Conservation (phyloP, 2,797 vertebrate species). For the Melanogrammus aeglefinus region DNA sequence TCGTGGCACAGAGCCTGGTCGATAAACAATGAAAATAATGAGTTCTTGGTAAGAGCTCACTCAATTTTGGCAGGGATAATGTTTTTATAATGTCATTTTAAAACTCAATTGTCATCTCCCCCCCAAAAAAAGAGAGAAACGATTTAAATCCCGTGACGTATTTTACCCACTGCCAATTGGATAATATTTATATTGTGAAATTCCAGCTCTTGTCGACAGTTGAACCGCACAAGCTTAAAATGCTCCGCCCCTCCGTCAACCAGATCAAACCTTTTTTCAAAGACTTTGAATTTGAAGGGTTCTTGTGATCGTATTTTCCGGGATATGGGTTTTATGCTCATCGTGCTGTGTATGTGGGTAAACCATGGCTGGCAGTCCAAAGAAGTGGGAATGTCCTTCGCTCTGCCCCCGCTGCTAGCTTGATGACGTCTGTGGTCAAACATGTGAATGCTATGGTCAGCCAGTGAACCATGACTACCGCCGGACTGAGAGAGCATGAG, state of each 20-base stretch:
- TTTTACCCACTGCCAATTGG: background rate
- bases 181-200: conserved; percentile 4
- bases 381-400: background rate
- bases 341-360: background rate
- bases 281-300: background rate
- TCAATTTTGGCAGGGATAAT: conserved; percentile 1
- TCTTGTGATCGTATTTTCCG: background rate
- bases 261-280: background rate
- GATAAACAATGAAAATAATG: conserved; percentile 3
- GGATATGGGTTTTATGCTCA: background rate
- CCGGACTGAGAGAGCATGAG: conserved; percentile 4
- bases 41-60: conserved; percentile 1
- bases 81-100: background rate
- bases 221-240: background rate
- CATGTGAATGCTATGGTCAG: background rate
- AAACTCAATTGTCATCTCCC: background rate
- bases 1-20: background rate
- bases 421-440: conserved; percentile 12
- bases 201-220: background rate
- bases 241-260: background rate
- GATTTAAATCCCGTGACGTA: background rate
- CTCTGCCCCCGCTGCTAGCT: background rate
- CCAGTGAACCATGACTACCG: conserved; percentile 32
- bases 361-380: background rate
- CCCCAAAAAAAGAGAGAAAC: background rate